Evolutionary conservation across 1,140 invertebrate genomes (phyloP).

Genomic region (Apis mellifera): Amel_HAv3.1 CM009933.2:12700501-12701000

Average conservation of each 20-base stretch:
- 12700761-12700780: not conserved
- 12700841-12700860: not conserved
- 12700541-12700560: too few species aligned
- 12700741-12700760: not conserved
- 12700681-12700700: not conserved
- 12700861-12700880: too few species aligned
- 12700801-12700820: not conserved
- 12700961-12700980: not conserved
- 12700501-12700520: too few species aligned
- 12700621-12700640: too few species aligned
- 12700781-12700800: conserved; percentile 15
- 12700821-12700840: not conserved
- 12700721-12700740: not conserved
- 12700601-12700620: too few species aligned
- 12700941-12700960: not conserved
- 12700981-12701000: not conserved
- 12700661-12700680: not conserved
- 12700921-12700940: conserved; percentile 4
- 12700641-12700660: too few species aligned
- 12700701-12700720: not conserved
- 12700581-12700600: too few species aligned
- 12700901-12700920: not conserved
- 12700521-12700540: too few species aligned
- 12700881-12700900: not conserved
- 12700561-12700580: too few species aligned